Evolutionary conservation across 2,888 invertebrate genomes (phyloP).

Genomic region (Tetanocera ferruginea): DNA sequence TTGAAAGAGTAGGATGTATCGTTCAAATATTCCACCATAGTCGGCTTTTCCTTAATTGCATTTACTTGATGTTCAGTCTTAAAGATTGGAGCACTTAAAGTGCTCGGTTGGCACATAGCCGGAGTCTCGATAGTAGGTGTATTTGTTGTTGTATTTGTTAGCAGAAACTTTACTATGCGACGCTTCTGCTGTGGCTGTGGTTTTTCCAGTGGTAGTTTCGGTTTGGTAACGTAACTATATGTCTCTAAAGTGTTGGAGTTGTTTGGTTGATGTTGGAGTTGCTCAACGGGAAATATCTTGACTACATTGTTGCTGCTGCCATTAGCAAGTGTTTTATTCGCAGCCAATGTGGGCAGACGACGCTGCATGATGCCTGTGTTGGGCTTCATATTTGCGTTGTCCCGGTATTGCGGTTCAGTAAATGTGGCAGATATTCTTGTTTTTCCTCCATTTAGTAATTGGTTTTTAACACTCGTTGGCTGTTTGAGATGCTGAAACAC

Average conservation of each 20-base stretch:
- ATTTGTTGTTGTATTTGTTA: not conserved
- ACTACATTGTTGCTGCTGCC: not conserved
- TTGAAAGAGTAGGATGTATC: not conserved
- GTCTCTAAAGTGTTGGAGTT: not conserved
- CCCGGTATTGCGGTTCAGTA: not conserved
- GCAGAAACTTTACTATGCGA: not conserved
- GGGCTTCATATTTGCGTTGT: not conserved
- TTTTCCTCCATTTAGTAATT: conserved; percentile 8
- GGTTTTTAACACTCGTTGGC: conserved; percentile 11
- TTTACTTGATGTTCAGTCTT: conserved; percentile 14
- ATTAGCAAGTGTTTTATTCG: not conserved
- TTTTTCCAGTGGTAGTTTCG: not conserved
- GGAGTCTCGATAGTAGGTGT: not conserved
- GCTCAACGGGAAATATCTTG: not conserved
- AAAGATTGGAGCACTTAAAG: not conserved
- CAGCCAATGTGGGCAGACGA: not conserved
- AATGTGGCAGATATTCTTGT: not conserved
- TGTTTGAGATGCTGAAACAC: not conserved
- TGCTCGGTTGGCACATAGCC: not conserved
- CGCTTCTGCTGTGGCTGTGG: not conserved
- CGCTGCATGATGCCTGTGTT: not conserved
- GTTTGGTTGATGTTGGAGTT: not conserved
- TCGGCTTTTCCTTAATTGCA: not conserved
- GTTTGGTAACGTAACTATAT: not conserved
- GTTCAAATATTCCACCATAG: too few relatives aligned